Evolutionary conservation across 2,113 vertebrate genomes (phyloP).

Genomic region (Chlamydotis undulata): DNA sequence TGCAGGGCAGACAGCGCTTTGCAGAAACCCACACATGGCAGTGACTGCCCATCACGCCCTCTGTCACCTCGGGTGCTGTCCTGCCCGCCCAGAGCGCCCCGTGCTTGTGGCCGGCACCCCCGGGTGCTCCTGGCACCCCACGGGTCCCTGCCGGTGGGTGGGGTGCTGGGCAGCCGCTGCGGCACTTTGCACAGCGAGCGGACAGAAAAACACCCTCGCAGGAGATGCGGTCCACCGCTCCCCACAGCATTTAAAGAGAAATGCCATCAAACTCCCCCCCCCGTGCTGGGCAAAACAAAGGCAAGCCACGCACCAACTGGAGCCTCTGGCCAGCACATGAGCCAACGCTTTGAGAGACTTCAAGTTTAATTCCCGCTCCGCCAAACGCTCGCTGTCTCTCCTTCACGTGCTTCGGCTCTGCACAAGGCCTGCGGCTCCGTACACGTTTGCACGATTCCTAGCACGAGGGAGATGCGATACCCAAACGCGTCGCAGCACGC

Average conservation of each 20-base stretch:
- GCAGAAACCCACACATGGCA: fast-evolving
- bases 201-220: neutral
- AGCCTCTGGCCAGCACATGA: neutral
- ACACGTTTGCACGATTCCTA: fast-evolving
- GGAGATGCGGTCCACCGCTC: neutral
- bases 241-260: neutral
- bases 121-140: neutral
- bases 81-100: too few species aligned
- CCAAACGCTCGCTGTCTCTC: neutral
- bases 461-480: neutral
- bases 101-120: neutral
- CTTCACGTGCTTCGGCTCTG: neutral
- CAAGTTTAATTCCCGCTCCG: neutral
- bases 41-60: neutral
- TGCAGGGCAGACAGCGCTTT: neutral
- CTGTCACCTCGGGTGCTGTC: neutral
- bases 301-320: neutral
- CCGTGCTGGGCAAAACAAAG: neutral
- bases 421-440: neutral
- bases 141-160: too few species aligned
- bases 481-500: neutral
- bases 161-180: neutral
- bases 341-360: neutral
- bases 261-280: neutral
- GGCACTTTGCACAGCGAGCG: neutral